Percentiles rank a stretch among this genome's conserved stretches.
These are phyloP conservation scores for Cydia pomonella DNA, from an alignment of 1,140 invertebrate genomes.

Conservation along the genomic window DNA sequence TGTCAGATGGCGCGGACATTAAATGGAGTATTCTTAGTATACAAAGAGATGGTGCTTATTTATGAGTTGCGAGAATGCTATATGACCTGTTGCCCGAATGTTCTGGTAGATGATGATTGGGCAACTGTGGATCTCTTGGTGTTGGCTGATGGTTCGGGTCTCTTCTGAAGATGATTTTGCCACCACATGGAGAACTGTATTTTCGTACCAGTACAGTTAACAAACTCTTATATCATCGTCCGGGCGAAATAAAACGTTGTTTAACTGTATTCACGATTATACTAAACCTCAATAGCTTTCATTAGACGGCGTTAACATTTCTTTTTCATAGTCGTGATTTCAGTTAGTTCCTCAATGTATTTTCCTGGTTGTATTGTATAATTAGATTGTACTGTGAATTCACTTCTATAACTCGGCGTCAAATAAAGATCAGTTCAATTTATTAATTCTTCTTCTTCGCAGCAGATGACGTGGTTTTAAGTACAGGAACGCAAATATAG, in stretches of 20 bases:
- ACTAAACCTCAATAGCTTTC: neutral
- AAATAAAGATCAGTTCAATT: neutral
- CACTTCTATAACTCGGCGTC: neutral
- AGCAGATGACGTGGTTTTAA: constrained; percentile 41
- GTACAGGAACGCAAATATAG: neutral
- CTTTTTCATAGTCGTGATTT: neutral
- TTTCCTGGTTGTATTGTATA: neutral
- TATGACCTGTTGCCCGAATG: neutral
- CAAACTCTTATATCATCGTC: constrained; percentile 4
- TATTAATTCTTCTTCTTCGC: neutral
- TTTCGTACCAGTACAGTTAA: neutral
- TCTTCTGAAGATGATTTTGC: constrained; percentile 17
- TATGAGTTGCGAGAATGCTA: neutral
- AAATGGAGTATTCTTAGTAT: constrained; percentile 9
- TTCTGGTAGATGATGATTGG: neutral
- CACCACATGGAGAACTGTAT: constrained; percentile 19
- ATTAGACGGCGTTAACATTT: neutral
- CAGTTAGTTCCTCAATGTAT: neutral
- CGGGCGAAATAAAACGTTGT: neutral
- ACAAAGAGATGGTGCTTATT: neutral
- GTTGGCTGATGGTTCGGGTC: neutral
- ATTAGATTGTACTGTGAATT: neutral
- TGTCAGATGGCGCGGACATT: constrained; percentile 4
- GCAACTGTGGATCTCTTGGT: neutral
- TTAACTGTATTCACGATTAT: neutral